Percentiles rank a stretch among this genome's conserved stretches.
Evolutionary conservation across 92 coral and sea anemone genomes (phyloP).

Genomic region (Phenganax stokvisi): DNA sequence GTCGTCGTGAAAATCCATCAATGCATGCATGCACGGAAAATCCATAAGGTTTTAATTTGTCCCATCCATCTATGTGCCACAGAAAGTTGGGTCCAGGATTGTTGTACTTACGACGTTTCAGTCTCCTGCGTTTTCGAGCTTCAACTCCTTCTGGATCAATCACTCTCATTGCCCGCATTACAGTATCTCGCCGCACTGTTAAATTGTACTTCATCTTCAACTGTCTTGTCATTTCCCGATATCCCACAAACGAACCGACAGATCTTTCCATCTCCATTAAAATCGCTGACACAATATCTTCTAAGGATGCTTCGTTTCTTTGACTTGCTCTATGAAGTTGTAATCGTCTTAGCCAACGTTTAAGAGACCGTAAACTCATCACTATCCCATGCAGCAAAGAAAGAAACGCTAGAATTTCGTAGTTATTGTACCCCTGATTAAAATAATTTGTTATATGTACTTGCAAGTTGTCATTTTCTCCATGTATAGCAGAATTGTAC

Average conservation of each 20-base stretch:
- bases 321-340: conserved; percentile 3
- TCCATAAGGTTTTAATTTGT: too few relatives aligned
- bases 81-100: too few relatives aligned
- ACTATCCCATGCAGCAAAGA: not conserved
- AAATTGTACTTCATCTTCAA: conserved; percentile 35
- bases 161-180: conserved; percentile 38
- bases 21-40: too few relatives aligned
- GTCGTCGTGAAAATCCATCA: too few relatives aligned
- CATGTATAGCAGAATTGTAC: not conserved
- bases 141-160: not conserved
- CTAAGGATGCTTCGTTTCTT: conserved; percentile 11
- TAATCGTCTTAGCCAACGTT: conserved; percentile 17
- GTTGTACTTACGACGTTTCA: too few relatives aligned
- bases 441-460: conserved; percentile 16
- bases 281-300: conserved; percentile 8
- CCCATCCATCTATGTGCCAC: too few relatives aligned
- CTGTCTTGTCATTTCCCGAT: conserved; percentile 30
- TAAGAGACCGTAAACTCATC: conserved; percentile 31
- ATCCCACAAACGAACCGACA: conserved; percentile 32
- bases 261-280: conserved; percentile 12
- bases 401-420: conserved; percentile 33
- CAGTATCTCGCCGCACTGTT: conserved; percentile 47
- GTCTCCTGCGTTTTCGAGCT: too few relatives aligned
- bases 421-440: conserved; percentile 19
- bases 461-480: not conserved